Evolutionary conservation across 2,113 vertebrate species (phyloP).

Genomic region (Hippopotamus amphibius): DNA sequence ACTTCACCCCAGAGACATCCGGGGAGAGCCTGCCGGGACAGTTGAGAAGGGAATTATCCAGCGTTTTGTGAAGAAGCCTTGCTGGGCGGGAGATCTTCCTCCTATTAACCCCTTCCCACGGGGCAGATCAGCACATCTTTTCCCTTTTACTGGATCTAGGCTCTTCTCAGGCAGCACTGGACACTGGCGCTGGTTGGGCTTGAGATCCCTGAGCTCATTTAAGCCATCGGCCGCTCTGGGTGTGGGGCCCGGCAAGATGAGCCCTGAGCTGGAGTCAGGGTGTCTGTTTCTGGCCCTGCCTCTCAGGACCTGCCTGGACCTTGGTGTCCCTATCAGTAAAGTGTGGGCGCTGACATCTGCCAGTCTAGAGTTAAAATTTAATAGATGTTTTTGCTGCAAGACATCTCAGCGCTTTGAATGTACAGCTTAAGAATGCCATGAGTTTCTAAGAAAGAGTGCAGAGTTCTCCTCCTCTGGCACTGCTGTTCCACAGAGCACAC

Average conservation of each 20-base stretch:
- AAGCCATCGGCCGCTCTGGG: neutral
- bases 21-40: neutral
- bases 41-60: neutral
- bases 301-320: neutral
- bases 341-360: neutral
- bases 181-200: neutral
- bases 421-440: accelerated
- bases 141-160: neutral
- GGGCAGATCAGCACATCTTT: neutral
- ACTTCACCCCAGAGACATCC: neutral
- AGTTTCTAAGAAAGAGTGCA: neutral
- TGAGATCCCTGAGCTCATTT: neutral
- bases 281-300: neutral
- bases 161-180: neutral
- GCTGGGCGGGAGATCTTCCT: neutral
- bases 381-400: neutral
- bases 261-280: neutral
- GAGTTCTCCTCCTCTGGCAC: neutral
- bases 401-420: neutral
- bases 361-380: neutral
- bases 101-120: too few species aligned
- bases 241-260: too few species aligned
- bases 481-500: neutral
- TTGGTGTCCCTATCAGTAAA: neutral
- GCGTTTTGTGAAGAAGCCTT: neutral